Evolutionary conservation across 2,113 vertebrate species (phyloP).

Genomic region (Nothocercus nigrocapillus): DNA sequence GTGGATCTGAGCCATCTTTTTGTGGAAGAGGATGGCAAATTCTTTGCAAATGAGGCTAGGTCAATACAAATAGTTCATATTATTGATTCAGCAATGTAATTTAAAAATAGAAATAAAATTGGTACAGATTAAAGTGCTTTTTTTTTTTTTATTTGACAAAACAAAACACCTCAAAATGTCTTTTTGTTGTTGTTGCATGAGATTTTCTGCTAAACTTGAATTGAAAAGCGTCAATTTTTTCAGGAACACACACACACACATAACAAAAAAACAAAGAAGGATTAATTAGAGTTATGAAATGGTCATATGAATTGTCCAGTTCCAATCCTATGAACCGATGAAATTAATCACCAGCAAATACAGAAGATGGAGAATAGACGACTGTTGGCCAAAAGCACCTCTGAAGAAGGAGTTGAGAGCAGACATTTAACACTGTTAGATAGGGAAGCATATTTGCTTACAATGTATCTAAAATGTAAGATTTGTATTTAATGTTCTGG

Average conservation of each 20-base stretch:
- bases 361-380: not conserved
- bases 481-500: not conserved
- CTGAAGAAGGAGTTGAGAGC: not conserved
- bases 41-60: slow-evolving; percentile 37
- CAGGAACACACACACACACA: not conserved
- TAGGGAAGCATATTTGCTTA: not conserved
- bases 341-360: not conserved
- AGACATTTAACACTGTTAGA: not conserved
- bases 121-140: slow-evolving; percentile 37
- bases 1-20: not conserved
- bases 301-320: not conserved
- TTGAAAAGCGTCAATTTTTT: not conserved
- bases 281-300: not conserved
- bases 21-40: not conserved
- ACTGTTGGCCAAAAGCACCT: not conserved
- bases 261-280: not conserved
- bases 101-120: slow-evolving; percentile 41
- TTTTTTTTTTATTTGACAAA: not conserved
- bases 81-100: slow-evolving; percentile 38
- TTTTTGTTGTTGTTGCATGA: fast-evolving
- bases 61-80: slow-evolving; percentile 27
- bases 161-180: slow-evolving; percentile 29
- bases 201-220: not conserved
- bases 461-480: not conserved
- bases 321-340: not conserved